A percentile compares a stretch with the other conserved stretches of the same genome.
These are phyloP conservation scores for Thinocorus orbignyianus DNA, from an alignment of 2,113 vertebrate species.

Conservation along the genomic window DNA sequence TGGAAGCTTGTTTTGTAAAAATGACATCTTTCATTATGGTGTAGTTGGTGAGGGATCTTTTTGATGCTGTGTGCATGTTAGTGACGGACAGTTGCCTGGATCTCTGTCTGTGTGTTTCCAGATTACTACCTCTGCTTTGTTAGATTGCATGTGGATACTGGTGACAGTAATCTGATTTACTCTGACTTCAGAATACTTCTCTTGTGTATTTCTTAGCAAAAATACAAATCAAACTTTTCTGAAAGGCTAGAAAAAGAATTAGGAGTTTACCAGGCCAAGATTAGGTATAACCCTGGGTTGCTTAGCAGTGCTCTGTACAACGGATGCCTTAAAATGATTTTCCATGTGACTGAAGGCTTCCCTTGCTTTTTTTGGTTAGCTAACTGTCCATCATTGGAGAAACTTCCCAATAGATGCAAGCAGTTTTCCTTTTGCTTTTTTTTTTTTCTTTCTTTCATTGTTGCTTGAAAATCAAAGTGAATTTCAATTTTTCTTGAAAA, in stretches of 20 bases:
- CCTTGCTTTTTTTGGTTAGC: not conserved
- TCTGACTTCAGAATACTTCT: not conserved
- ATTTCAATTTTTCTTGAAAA: not conserved
- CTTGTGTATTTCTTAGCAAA: not conserved
- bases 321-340: not conserved
- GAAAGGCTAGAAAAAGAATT: not conserved
- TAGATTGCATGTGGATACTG: not conserved
- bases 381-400: not conserved
- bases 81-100: not conserved
- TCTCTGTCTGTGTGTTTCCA: not conserved
- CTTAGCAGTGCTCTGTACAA: not conserved
- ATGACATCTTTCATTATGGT: not conserved
- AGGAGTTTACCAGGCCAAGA: not conserved
- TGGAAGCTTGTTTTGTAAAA: not conserved
- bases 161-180: not conserved
- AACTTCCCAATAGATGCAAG: not conserved
- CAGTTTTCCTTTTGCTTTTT: not conserved
- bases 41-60: not conserved
- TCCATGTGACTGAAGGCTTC: not conserved
- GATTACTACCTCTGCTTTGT: not conserved
- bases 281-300: not conserved
- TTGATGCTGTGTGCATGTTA: not conserved
- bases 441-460: not conserved
- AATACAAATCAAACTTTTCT: not conserved
- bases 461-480: not conserved